Base-by-base conservation (phyloP, 2,888 invertebrate genomes). In the Hipparchia semele region DNA sequence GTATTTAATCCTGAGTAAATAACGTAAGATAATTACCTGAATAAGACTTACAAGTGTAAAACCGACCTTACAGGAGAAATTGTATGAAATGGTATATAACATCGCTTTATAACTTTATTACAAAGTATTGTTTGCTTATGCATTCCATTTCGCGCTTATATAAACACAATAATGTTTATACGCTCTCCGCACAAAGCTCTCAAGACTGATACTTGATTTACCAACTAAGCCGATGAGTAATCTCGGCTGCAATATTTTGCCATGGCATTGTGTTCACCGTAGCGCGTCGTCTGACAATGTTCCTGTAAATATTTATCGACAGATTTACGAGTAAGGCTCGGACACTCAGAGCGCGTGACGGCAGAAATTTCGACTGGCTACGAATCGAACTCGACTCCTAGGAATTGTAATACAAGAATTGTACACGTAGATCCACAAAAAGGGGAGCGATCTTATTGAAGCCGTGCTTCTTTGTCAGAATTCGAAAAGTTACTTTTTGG, bases 231-330 rank as follows among this genome's bases (percentile, higher is more conserved):
- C 83, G 83, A 84, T 86, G 87, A 88, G 79, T 84, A 82, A 88
- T 85, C 81, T 80, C 80, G 84, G 79, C 83, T 84, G 86, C 80
- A 81, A 87, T 87, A 86, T 86, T 87, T 89, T 87, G 89, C 84
- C 84, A 80, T 81, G 84, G 79, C 83, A 90, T 91, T 90, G 90
- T 90, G 88, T 86, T 86, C 87, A 88, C 77, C 83, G 87, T 83
- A 82, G 89, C 89, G 86, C 83, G 85, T 84, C 88, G 86, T 84
- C 88, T 86, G 86, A 88, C 88, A 88, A 87, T 84, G 85, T 85
- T 84, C 80, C 82, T 84, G 86, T 90, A 89, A 90, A 91, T 88
- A 91, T 91, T 89, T 91, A 90, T 89, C 82, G 90, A 91, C 89
- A 88, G 87, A 88, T 88, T 90, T 90, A 91, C 8, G 58, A 23